Percentiles rank a stretch among this genome's conserved stretches.
Conservation (phyloP, 2,113 vertebrate genomes). For the Chloroceryle aenea region DNA sequence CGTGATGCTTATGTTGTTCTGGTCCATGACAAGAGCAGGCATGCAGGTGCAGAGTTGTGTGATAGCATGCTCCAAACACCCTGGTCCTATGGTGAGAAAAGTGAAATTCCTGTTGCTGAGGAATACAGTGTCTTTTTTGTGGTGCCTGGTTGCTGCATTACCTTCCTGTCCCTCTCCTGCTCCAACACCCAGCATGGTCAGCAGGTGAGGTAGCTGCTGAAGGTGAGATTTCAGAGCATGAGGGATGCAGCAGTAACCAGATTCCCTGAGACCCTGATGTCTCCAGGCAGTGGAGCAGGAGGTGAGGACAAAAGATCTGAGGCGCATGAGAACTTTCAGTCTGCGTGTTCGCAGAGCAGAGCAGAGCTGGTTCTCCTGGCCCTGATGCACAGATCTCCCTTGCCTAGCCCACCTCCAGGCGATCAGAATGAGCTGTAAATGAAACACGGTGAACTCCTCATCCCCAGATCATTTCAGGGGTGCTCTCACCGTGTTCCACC, state of each 20-base stretch:
- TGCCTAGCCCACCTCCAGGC: not conserved
- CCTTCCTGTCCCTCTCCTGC: not conserved
- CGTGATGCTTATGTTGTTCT: not conserved
- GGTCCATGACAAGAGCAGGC: not conserved
- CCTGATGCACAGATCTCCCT: fast-evolving
- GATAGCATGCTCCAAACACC: not conserved
- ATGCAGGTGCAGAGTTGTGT: not conserved
- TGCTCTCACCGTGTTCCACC: not conserved
- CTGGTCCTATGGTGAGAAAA: not conserved
- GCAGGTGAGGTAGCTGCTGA: not conserved
- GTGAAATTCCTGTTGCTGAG: not conserved
- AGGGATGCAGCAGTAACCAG: not conserved
- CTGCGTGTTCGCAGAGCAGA: not conserved
- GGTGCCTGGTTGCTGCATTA: not conserved
- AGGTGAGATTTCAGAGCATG: not conserved
- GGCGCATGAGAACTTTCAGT: not conserved
- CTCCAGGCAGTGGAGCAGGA: not conserved
- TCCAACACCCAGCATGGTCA: not conserved
- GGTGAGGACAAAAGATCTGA: not conserved
- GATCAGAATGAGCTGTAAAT: not conserved
- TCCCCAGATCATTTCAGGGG: fast-evolving
- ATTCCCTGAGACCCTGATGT: not conserved
- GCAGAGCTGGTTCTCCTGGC: not conserved
- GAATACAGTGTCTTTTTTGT: not conserved
- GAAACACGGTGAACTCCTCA: not conserved